phyloP scores from a whole-genome alignment of 2,888 invertebrate genomes.

The Seira musarum region DNA sequence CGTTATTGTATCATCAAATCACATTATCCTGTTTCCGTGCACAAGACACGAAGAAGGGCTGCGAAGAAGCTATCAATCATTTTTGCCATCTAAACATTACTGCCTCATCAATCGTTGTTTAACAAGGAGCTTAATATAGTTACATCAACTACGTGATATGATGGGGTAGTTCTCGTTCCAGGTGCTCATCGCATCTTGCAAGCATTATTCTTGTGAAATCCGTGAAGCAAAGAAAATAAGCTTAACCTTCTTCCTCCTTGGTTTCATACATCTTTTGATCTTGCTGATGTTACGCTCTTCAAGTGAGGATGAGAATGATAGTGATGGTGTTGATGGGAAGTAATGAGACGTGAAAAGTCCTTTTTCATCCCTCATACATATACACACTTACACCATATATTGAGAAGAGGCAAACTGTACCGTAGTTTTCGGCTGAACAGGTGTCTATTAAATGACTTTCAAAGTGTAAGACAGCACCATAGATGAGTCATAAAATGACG shows the following conservation, averaged over 20 bases:
- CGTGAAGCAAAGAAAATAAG: conserved; percentile 25
- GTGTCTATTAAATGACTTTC: conserved; percentile 19
- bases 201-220: conserved; percentile 23
- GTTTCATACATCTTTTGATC: conserved; percentile 3
- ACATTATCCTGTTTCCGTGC: conserved; percentile 33
- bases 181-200: conserved; percentile 24
- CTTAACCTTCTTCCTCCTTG: not conserved
- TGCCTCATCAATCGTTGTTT: conserved; percentile 59
- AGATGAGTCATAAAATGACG: conserved; percentile 4
- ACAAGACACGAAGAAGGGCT: conserved; percentile 29
- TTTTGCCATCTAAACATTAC: conserved; percentile 57
- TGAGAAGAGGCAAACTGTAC: no score
- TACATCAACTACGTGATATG: conserved; percentile 11
- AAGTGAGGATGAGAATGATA: not conserved
- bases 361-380: not conserved
- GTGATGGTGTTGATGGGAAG: conserved; percentile 4
- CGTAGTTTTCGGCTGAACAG: no score
- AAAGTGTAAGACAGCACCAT: not conserved
- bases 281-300: not conserved
- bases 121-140: conserved; percentile 45
- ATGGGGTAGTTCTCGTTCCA: conserved; percentile 38
- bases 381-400: not conserved
- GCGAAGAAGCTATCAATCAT: conserved; percentile 55
- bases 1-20: conserved; percentile 40
- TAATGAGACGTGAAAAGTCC: conserved; percentile 15